phyloP scores from a whole-genome alignment of 35 echinoderm and acorn worm species.

The Strongylocentrotus purpuratus region DNA sequence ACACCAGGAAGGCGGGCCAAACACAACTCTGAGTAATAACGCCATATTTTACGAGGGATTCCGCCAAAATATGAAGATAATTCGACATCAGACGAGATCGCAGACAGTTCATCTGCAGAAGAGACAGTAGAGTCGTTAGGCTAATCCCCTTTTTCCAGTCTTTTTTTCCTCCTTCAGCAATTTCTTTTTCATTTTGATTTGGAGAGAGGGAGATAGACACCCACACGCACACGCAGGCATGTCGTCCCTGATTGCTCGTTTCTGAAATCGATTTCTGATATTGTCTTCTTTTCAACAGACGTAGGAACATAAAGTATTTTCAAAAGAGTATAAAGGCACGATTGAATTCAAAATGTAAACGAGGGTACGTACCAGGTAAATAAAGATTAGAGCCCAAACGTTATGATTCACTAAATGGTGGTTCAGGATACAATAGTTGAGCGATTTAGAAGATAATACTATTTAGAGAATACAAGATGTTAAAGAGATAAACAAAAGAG shows the following conservation, averaged over 20 bases:
- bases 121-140: slow-evolving; percentile 36
- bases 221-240: not conserved
- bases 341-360: no score
- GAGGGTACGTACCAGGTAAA: no score
- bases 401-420: no score
- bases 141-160: slow-evolving; percentile 24
- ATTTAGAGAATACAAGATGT: no score
- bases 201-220: not conserved
- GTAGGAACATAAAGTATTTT: no score
- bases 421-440: no score
- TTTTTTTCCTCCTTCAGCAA: not conserved
- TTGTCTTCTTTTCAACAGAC: not conserved
- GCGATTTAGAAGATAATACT: no score
- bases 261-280: not conserved
- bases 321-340: no score
- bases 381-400: no score
- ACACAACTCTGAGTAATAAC: slow-evolving; percentile 35
- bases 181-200: slow-evolving; percentile 34
- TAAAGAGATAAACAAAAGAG: no score
- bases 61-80: slow-evolving; percentile 31
- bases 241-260: not conserved
- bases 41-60: slow-evolving; percentile 33
- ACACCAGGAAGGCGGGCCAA: slow-evolving; percentile 28
- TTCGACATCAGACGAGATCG: slow-evolving; percentile 14
- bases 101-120: not conserved